Percentiles rank a stretch among this genome's conserved stretches.
Conservation (phyloP, 2,797 vertebrate genomes). For the Myioborus melanocephalus region DNA sequence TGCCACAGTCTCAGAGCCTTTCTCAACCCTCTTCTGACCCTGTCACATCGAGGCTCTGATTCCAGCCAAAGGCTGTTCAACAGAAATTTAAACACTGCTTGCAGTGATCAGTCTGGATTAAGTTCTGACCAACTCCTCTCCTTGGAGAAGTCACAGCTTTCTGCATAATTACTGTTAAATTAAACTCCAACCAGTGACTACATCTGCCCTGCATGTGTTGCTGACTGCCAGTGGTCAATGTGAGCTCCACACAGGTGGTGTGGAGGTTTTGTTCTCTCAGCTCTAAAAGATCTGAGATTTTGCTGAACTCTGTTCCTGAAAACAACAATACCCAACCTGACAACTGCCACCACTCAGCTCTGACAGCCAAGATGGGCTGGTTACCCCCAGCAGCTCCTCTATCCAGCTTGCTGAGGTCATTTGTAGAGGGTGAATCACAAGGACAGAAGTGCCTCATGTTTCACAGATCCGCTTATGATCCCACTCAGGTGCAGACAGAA, state of each 20-base stretch:
- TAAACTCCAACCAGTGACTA: neutral
- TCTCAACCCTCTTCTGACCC: neutral
- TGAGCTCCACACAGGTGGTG: neutral
- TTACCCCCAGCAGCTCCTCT: neutral
- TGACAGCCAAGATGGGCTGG: neutral
- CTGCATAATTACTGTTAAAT: neutral
- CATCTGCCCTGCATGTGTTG: neutral
- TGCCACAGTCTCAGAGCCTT: neutral
- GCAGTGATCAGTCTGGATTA: neutral
- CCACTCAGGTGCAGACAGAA: neutral
- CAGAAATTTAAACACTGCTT: neutral
- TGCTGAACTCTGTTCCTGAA: neutral
- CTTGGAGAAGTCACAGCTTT: neutral
- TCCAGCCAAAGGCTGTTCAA: neutral
- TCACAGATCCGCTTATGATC: neutral
- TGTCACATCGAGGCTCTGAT: neutral
- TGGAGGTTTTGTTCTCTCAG: neutral
- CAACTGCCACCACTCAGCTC: neutral
- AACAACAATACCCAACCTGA: neutral
- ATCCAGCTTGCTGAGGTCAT: neutral
- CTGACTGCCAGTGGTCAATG: neutral
- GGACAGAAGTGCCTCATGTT: neutral
- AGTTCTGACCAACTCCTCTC: neutral
- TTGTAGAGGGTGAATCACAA: accelerated
- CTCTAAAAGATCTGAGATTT: neutral